These are phyloP conservation scores for Oscheius myriophilus DNA, from an alignment of 2,888 invertebrate species.

Conservation along the genomic window DNA sequence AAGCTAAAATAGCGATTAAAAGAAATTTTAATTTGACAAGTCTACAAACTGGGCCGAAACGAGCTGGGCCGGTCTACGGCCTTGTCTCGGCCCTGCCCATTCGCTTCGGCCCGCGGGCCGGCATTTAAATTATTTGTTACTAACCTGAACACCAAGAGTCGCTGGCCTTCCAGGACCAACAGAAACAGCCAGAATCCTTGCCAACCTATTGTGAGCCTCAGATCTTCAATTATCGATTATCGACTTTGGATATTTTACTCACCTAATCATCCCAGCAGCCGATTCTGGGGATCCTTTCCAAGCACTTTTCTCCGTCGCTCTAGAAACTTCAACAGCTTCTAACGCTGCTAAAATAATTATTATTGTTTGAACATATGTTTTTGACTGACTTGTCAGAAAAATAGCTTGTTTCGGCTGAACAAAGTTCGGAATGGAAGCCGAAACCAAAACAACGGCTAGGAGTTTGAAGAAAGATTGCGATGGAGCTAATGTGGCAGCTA, in stretches of 20 bases:
- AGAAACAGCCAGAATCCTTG: slow-evolving; percentile 39
- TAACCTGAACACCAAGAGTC: slow-evolving; percentile 14
- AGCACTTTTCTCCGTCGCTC: slow-evolving; percentile 40
- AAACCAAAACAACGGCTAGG: slow-evolving; percentile 40
- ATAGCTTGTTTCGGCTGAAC: slow-evolving; percentile 40
- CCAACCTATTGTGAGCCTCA: slow-evolving; percentile 41
- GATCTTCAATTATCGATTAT: slow-evolving; percentile 8
- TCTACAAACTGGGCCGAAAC: too few relatives aligned
- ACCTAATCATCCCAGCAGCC: slow-evolving; percentile 40
- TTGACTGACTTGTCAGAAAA: slow-evolving; percentile 37
- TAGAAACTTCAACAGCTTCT: slow-evolving; percentile 45
- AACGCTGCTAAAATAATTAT: slow-evolving; percentile 38
- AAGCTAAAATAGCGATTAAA: too few relatives aligned
- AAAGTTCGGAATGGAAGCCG: slow-evolving; percentile 48
- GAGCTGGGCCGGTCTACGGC: too few relatives aligned
- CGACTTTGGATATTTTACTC: not conserved
- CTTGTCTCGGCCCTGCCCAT: too few relatives aligned
- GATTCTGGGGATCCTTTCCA: slow-evolving; percentile 18
- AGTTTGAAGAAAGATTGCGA: slow-evolving; percentile 41
- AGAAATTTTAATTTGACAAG: too few relatives aligned
- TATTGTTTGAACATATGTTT: not conserved
- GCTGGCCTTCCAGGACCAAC: slow-evolving; percentile 19
- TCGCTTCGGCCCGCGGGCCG: too few relatives aligned
- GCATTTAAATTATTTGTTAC: not conserved
- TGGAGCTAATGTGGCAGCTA: slow-evolving; percentile 42